These are phyloP conservation scores for Eilema griseolum DNA, from an alignment of 2,888 invertebrate species.

Conservation along the genomic window DNA sequence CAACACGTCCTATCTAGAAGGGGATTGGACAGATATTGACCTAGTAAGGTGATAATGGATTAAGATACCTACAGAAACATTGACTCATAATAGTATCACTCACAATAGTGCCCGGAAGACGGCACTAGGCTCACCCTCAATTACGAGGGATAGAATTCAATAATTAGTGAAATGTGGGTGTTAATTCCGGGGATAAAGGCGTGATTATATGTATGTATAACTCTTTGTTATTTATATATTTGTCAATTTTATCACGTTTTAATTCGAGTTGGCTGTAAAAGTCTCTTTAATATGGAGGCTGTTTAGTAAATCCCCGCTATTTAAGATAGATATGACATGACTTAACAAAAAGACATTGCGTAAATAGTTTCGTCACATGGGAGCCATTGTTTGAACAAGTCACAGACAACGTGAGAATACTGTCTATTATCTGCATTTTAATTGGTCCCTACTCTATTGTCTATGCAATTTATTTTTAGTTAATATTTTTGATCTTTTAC, in stretches of 20 bases:
- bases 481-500: conserved; percentile 14
- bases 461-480: conserved; percentile 24
- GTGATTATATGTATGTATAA: too few species aligned
- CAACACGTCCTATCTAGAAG: conserved; percentile 11
- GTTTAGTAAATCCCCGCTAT: neutral
- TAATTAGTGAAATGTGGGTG: too few species aligned
- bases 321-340: neutral
- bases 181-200: too few species aligned
- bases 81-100: too few species aligned
- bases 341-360: conserved; percentile 35
- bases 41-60: conserved; percentile 7
- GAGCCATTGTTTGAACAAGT: conserved; percentile 47
- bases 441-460: conserved; percentile 42
- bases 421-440: conserved; percentile 47
- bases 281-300: neutral
- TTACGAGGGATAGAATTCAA: too few species aligned
- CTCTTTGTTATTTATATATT: too few species aligned
- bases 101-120: too few species aligned
- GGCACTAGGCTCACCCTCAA: too few species aligned
- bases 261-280: neutral
- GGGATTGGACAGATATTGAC: conserved; percentile 27
- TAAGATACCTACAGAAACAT: too few species aligned
- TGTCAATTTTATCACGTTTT: neutral
- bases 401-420: conserved; percentile 46
- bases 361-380: conserved; percentile 42